Percentiles rank a stretch among this genome's conserved stretches.
These are phyloP conservation scores for Pemphredon lugubris DNA, from an alignment of 2,888 invertebrate genomes.

Conservation along the genomic window DNA sequence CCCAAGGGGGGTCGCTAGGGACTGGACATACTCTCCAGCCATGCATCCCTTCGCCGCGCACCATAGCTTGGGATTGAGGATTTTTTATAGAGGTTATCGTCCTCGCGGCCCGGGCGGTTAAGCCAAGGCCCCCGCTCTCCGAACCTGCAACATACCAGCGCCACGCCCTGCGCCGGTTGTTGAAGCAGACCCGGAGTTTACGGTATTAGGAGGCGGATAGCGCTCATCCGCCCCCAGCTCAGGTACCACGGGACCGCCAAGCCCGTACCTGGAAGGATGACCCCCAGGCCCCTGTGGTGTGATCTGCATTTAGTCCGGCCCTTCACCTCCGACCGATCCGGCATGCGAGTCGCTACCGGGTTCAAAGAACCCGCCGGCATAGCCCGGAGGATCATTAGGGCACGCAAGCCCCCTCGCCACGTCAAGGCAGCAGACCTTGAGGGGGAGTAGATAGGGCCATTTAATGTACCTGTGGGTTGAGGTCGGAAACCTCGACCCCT, in stretches of 20 bases:
- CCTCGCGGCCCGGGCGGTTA: neutral
- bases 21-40: neutral
- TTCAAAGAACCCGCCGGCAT: too few relatives aligned
- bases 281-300: neutral
- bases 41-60: conserved; percentile 6
- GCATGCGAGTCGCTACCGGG: too few relatives aligned
- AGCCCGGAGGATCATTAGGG: too few relatives aligned
- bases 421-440: too few relatives aligned
- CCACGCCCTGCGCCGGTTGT: neutral
- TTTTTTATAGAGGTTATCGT: conserved; percentile 11
- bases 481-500: too few relatives aligned
- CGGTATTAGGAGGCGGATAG: neutral
- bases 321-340: too few relatives aligned
- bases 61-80: conserved; percentile 3
- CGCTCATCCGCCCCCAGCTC: neutral
- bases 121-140: conserved; percentile 1
- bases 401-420: too few relatives aligned
- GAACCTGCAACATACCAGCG: neutral
- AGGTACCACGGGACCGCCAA: neutral
- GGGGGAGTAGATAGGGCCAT: too few relatives aligned
- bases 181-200: neutral
- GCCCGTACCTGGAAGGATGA: neutral
- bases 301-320: neutral
- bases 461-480: too few relatives aligned
- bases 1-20: neutral